phyloP scores from a whole-genome alignment of 2,888 invertebrate genomes.

The Galerucella pusilla region DNA sequence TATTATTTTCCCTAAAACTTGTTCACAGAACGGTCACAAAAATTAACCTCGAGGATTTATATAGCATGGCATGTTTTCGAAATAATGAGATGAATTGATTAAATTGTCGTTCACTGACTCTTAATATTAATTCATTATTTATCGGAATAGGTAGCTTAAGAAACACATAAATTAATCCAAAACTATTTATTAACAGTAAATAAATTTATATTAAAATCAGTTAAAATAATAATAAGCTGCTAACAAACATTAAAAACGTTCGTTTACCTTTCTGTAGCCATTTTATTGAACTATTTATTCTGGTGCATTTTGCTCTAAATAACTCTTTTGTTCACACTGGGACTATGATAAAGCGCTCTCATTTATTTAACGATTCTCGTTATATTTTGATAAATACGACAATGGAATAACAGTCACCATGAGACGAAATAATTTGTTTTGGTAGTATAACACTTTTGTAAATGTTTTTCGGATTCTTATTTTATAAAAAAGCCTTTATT shows the following conservation, averaged over 20 bases:
- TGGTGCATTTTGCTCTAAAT: constrained; percentile 3
- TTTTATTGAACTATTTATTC: constrained; percentile 8
- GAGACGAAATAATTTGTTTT: constrained; percentile 2
- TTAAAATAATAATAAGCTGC: not conserved
- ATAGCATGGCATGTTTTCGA: not conserved
- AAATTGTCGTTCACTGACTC: not conserved
- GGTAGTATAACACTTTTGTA: constrained; percentile 3
- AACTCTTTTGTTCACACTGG: too few relatives aligned
- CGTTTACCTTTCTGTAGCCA: not conserved
- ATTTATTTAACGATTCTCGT: constrained; percentile 1
- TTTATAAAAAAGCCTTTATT: not conserved
- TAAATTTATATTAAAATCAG: not conserved
- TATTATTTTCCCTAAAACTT: too few relatives aligned
- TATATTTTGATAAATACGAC: constrained; percentile 1
- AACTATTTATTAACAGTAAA: not conserved
- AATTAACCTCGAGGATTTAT: not conserved
- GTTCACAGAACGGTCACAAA: not conserved
- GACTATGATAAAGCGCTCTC: not conserved
- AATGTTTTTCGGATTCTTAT: not conserved
- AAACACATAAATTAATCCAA: not conserved
- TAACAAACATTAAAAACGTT: not conserved
- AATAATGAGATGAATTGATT: not conserved
- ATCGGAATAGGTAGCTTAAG: not conserved
- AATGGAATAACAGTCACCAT: constrained; percentile 4
- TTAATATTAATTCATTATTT: not conserved